Evolutionary conservation across 2,797 vertebrate species (phyloP).

Genomic region (Neostethus bicornis): DNA sequence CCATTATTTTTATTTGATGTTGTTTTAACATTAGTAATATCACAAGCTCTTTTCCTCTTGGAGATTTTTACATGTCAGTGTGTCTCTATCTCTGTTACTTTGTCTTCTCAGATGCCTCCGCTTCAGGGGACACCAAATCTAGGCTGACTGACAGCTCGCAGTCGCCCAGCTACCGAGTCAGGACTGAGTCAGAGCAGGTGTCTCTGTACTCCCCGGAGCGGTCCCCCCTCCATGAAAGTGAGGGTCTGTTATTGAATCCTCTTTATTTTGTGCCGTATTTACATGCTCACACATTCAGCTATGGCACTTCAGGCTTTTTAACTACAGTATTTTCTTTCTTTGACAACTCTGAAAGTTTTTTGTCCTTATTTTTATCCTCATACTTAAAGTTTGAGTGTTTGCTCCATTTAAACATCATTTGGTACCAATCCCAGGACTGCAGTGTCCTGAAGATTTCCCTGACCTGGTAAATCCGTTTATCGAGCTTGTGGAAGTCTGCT

Average conservation of each 20-base stretch:
- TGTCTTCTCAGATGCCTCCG: constrained; percentile 85
- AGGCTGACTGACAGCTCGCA: constrained; percentile 86
- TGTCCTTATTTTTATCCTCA: neutral
- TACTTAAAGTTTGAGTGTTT: neutral
- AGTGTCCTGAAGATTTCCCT: no score
- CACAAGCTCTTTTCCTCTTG: constrained; percentile 25
- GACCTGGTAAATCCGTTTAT: no score
- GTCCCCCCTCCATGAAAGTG: constrained; percentile 97
- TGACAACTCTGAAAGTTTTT: constrained; percentile 8
- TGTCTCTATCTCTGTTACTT: constrained; percentile 33
- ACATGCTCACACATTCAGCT: constrained; percentile 8
- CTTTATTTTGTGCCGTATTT: constrained; percentile 33
- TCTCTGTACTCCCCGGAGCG: constrained; percentile 91
- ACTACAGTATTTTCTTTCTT: neutral
- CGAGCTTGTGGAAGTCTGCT: no score
- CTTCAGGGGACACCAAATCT: constrained; percentile 82
- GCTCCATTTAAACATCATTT: neutral
- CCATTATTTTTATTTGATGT: constrained; percentile 15
- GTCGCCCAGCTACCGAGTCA: constrained; percentile 87
- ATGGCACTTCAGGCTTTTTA: neutral
- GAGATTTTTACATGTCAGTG: constrained; percentile 16
- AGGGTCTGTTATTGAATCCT: constrained; percentile 90
- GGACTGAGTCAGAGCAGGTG: constrained; percentile 88
- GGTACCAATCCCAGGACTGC: no score
- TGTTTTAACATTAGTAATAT: constrained; percentile 34